Percentiles rank a stretch among this genome's conserved stretches.
These are phyloP conservation scores for Muschampia plurimacula DNA, from an alignment of 2,888 invertebrate genomes.

Conservation along the genomic window DNA sequence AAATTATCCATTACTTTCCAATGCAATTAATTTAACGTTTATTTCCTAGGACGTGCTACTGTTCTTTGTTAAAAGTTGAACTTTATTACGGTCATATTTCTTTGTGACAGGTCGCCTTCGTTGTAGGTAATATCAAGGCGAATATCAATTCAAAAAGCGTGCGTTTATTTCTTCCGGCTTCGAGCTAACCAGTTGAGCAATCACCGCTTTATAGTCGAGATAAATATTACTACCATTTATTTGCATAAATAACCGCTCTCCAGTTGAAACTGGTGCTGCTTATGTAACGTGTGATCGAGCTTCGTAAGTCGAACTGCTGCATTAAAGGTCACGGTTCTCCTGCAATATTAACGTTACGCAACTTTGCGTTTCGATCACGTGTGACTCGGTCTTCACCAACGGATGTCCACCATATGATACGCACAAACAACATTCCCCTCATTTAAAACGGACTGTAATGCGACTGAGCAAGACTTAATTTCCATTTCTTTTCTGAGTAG, in stretches of 20 bases:
- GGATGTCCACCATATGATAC: constrained; percentile 18
- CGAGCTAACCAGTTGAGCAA: constrained; percentile 25
- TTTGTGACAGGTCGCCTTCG: constrained; percentile 22
- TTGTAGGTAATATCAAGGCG: constrained; percentile 20
- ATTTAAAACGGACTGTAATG: background rate
- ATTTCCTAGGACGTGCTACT: background rate
- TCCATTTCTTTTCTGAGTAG: background rate
- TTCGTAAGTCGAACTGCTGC: constrained; percentile 29
- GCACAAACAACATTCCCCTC: background rate
- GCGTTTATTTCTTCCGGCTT: constrained; percentile 23
- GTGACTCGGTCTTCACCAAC: constrained; percentile 33
- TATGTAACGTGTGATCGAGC: constrained; percentile 20
- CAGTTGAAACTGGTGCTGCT: constrained; percentile 13
- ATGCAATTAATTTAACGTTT: constrained; percentile 10
- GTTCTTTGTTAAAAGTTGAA: constrained; percentile 11
- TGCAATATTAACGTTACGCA: constrained; percentile 26
- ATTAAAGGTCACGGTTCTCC: constrained; percentile 36
- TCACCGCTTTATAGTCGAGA: constrained; percentile 17
- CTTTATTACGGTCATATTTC: constrained; percentile 10
- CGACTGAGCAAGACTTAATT: background rate
- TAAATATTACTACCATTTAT: constrained; percentile 30
- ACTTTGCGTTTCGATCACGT: constrained; percentile 33
- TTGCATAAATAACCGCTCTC: constrained; percentile 31
- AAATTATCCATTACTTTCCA: constrained; percentile 12
- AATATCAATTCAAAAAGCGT: constrained; percentile 20